A percentile compares a stretch with the other conserved stretches of the same genome.
phyloP scores from a whole-genome alignment of 2,113 vertebrate genomes.

The Eonycteris spelaea region DNA sequence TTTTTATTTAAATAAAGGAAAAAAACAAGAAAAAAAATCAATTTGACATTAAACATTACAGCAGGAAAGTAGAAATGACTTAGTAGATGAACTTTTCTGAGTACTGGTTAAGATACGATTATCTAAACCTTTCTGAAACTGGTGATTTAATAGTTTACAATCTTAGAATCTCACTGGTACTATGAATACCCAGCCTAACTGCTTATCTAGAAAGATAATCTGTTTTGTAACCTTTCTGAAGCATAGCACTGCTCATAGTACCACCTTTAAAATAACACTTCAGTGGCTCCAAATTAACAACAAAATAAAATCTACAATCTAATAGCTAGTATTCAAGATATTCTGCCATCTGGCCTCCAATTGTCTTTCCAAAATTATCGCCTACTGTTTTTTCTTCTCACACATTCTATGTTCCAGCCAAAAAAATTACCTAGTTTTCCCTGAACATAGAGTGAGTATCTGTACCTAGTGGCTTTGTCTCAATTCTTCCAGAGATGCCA shows the following conservation, averaged over 20 bases:
- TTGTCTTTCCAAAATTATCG: constrained; percentile 38
- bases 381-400: constrained; percentile 1
- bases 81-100: background rate
- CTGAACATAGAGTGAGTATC: constrained; percentile 3
- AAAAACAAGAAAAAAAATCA: background rate
- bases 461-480: background rate
- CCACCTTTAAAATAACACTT: background rate
- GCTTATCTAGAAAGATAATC: background rate
- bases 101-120: background rate
- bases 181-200: background rate
- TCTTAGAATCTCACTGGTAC: background rate
- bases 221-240: constrained; percentile 27
- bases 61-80: background rate
- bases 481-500: background rate
- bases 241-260: background rate
- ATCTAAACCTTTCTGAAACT: background rate
- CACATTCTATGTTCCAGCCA: background rate
- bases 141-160: constrained; percentile 10
- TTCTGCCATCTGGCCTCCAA: constrained; percentile 10
- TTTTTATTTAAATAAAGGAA: constrained; percentile 31
- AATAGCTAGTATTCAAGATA: background rate
- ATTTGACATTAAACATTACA: constrained; percentile 23
- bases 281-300: background rate
- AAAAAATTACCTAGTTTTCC: constrained; percentile 33
- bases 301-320: background rate